Evolutionary conservation across 2,888 invertebrate species (phyloP).

Genomic region (Dynastes grantii): DNA sequence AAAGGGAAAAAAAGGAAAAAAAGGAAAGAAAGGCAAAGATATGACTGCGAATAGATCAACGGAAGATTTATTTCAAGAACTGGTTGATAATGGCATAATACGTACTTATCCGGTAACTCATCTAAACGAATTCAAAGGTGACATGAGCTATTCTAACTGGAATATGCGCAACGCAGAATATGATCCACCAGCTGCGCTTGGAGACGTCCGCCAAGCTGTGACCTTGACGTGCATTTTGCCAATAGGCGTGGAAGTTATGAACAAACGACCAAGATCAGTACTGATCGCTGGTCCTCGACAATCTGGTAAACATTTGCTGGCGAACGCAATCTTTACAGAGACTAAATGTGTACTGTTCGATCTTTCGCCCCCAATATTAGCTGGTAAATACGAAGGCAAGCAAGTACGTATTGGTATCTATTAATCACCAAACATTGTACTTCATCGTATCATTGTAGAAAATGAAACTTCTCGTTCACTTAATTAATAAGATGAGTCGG

Average conservation of each 20-base stretch:
- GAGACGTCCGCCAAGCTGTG: slow-evolving; percentile 76
- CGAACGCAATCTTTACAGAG: slow-evolving; percentile 83
- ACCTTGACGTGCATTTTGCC: slow-evolving; percentile 75
- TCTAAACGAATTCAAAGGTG: slow-evolving; percentile 81
- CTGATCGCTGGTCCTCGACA: slow-evolving; percentile 81
- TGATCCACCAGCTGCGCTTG: slow-evolving; percentile 73
- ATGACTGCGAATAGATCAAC: slow-evolving; percentile 75
- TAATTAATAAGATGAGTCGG: slow-evolving; percentile 78
- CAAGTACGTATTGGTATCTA: slow-evolving; percentile 63
- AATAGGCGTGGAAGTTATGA: slow-evolving; percentile 67
- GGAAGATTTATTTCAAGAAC: slow-evolving; percentile 81
- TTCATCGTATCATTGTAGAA: slow-evolving; percentile 65
- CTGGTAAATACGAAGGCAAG: slow-evolving; percentile 80
- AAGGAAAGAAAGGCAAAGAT: slow-evolving; percentile 75
- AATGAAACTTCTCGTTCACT: slow-evolving; percentile 77
- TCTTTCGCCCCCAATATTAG: slow-evolving; percentile 79
- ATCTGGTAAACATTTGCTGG: slow-evolving; percentile 81
- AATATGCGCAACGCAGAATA: slow-evolving; percentile 69
- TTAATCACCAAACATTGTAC: too few relatives aligned
- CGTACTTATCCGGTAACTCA: slow-evolving; percentile 75
- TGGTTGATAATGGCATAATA: slow-evolving; percentile 81
- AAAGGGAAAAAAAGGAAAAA: slow-evolving; percentile 62
- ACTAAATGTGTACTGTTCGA: slow-evolving; percentile 85
- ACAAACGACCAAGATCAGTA: slow-evolving; percentile 73
- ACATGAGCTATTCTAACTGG: slow-evolving; percentile 77